Evolutionary conservation across 2,113 vertebrate genomes (phyloP).

Genomic region (Typhlomys cinereus): DNA sequence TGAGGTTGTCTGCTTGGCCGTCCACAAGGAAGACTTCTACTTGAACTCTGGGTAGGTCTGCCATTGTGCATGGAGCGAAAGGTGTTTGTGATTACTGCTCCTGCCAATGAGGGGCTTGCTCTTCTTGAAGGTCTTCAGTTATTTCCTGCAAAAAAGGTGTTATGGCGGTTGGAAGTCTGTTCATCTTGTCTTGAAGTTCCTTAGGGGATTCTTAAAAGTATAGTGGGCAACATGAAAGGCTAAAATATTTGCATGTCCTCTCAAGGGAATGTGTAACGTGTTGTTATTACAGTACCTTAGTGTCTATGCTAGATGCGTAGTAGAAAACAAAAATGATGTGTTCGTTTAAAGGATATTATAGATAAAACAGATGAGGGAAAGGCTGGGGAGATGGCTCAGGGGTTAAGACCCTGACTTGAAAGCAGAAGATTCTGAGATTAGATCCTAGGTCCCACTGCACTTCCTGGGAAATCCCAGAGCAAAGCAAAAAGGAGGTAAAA

Average conservation of each 20-base stretch:
- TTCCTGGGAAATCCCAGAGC: no score
- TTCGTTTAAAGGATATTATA: not conserved
- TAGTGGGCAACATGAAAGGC: constrained; percentile 42
- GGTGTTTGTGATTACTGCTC: not conserved
- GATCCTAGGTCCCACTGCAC: no score
- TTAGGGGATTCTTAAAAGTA: not conserved
- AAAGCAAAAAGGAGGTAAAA: no score
- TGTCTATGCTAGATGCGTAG: not conserved
- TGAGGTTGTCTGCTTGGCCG: constrained; percentile 89
- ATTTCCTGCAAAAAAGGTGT: constrained; percentile 9
- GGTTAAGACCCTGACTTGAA: no score
- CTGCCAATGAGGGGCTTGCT: not conserved
- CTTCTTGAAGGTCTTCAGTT: not conserved
- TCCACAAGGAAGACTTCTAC: constrained; percentile 87
- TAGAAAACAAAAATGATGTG: not conserved
- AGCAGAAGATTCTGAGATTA: no score
- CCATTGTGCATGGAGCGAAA: not conserved
- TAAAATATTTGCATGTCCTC: no score
- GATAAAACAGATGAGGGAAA: constrained; percentile 34
- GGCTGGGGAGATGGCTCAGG: no score
- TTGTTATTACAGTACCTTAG: not conserved
- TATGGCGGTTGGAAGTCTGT: not conserved
- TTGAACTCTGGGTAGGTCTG: constrained; percentile 88
- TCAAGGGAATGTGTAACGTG: not conserved
- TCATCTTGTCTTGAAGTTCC: constrained; percentile 5